Percentiles rank a stretch among this genome's conserved stretches.
phyloP scores from a whole-genome alignment of 1,140 invertebrate genomes.

The Heterodera schachtii region DNA sequence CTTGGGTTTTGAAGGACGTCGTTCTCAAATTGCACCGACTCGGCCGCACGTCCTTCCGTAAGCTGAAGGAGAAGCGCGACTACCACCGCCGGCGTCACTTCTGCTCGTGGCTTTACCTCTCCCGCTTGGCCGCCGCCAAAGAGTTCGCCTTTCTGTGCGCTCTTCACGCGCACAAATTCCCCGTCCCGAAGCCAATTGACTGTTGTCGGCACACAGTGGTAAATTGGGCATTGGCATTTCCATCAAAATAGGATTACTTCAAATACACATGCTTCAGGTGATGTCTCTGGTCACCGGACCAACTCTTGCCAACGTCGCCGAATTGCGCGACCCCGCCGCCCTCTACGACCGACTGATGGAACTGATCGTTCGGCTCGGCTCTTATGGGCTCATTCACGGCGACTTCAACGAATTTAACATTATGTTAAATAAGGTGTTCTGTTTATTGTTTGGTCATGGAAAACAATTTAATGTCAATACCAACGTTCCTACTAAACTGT shows the following conservation, averaged over 20 bases:
- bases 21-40: conserved; percentile 88
- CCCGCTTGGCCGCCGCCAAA: conserved; percentile 90
- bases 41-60: conserved; percentile 92
- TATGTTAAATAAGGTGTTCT: conserved; percentile 73
- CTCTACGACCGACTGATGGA: conserved; percentile 92
- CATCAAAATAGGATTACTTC: too few species aligned
- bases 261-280: background rate
- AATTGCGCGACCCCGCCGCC: conserved; percentile 77
- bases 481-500: too few species aligned
- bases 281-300: conserved; percentile 33
- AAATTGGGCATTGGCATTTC: background rate
- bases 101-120: conserved; percentile 95
- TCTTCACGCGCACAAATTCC: conserved; percentile 84
- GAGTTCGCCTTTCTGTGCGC: conserved; percentile 98
- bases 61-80: conserved; percentile 92
- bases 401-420: conserved; percentile 99
- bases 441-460: background rate
- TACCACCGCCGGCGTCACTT: conserved; percentile 88
- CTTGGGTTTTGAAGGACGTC: conserved; percentile 71
- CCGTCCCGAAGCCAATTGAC: conserved; percentile 91
- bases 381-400: conserved; percentile 90
- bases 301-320: conserved; percentile 76
- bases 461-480: too few species aligned
- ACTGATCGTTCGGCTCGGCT: conserved; percentile 84
- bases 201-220: conserved; percentile 93